Evolutionary conservation across 2,888 invertebrate genomes (phyloP), one percentile per base, ranked within the genome.

Genomic region (Thera obeliscata): DNA sequence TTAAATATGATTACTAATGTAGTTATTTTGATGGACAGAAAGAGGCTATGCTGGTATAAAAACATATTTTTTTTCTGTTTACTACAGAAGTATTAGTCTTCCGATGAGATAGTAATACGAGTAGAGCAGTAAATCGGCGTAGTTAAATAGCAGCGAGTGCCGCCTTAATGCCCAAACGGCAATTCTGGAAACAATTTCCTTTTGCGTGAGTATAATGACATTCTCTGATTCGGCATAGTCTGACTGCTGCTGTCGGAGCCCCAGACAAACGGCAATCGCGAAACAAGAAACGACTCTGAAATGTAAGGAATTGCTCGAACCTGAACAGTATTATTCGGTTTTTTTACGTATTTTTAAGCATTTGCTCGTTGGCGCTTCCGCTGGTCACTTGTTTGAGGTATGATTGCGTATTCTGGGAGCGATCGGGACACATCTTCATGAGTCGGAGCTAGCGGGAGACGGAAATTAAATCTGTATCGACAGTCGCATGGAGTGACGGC

Each of bases 401-500:
- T 69, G 70, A 74, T 74, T 69, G 65, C 60, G 74, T 69, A 74
- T 74, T 70, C 74, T 43, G 56, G 38, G 64, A 67, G 52, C 70
- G 71, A 52, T 54, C 66, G 69, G 56, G 64, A 66, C 69, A 67
- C 70, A 60, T 69, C 70, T 70, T 61, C 67, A 52, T 48, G 48
- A 64, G 58, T 56, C 36, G 49, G 46, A 43, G 63, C 67, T 43
- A 61, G 67, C 58, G 49, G 52, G 67, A 66, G 64, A 65, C 69
- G 72, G 74, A 71, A 73, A 73, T 72, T 71, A 70, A 73, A 75
- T 69, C 61, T 73, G 60, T 71, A 72, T 72, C 72, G 74, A 70
- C 73, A 66, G 69, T 63, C 59, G 55, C 22, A 22, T 22, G 22
- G 22, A 41, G 59, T 58, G 52, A 52, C 54, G 58, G 46, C 57